Percentiles rank a stretch among this genome's conserved stretches.
phyloP scores from a whole-genome alignment of 1,140 invertebrate genomes.

The Oncopodura yosiiana region DNA sequence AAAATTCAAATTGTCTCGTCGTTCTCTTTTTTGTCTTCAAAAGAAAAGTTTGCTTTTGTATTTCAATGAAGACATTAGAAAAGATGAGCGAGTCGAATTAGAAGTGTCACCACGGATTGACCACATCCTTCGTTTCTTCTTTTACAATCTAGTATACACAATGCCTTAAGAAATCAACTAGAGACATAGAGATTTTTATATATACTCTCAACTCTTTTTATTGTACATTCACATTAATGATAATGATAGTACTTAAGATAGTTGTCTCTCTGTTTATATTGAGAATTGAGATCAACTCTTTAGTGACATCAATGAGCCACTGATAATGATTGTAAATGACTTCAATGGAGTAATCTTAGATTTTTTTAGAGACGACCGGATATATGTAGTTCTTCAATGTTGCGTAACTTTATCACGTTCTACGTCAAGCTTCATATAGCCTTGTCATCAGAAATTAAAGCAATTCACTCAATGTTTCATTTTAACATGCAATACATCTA shows the following conservation, averaged over 20 bases:
- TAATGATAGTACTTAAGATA: not conserved
- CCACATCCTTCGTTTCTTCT: slow-evolving; percentile 9
- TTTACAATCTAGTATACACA: not conserved
- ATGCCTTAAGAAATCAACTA: not conserved
- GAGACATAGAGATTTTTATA: no score
- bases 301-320: slow-evolving; percentile 17
- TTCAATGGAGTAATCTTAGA: not conserved
- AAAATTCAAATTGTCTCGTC: no score
- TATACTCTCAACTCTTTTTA: no score
- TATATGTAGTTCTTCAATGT: slow-evolving; percentile 23
- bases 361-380: no score
- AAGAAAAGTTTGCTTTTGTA: no score
- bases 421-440: no score
- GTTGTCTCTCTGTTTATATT: not conserved
- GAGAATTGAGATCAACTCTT: not conserved
- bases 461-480: slow-evolving; percentile 8
- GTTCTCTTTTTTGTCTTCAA: slow-evolving; percentile 7
- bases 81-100: slow-evolving; percentile 20
- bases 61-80: slow-evolving; percentile 18
- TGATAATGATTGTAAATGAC: slow-evolving; percentile 20
- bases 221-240: no score
- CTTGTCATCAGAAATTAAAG: slow-evolving; percentile 28
- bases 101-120: slow-evolving; percentile 23
- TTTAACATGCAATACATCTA: no score
- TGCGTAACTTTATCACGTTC: slow-evolving; percentile 30